Evolutionary conservation across 1,140 invertebrate genomes (phyloP).

Genomic region (Hypothenemus hampei): DNA sequence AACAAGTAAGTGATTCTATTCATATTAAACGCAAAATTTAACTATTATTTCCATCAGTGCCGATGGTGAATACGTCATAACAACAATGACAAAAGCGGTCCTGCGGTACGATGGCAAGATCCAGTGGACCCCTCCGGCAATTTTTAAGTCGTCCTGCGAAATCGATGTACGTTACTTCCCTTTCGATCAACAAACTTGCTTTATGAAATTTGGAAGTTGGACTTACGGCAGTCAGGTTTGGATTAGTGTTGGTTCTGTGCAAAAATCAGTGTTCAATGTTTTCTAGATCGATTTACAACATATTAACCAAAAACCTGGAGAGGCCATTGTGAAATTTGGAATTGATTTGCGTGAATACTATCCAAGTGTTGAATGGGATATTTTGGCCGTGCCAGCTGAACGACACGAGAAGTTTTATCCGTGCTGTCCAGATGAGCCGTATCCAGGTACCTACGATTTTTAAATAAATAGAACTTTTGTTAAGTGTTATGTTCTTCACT

Average conservation of each 20-base stretch:
- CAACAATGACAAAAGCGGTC: slow-evolving; percentile 96
- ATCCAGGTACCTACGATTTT: slow-evolving; percentile 58
- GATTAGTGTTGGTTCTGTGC: slow-evolving; percentile 10
- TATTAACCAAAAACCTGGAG: slow-evolving; percentile 75
- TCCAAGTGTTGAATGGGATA: slow-evolving; percentile 97
- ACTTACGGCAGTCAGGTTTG: slow-evolving; percentile 93
- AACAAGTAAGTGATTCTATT: slow-evolving; percentile 72
- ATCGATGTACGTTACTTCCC: slow-evolving; percentile 95
- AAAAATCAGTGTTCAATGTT: slow-evolving; percentile 1
- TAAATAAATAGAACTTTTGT: not conserved
- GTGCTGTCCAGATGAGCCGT: slow-evolving; percentile 82
- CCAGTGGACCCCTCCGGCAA: slow-evolving; percentile 88
- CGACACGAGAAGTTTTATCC: slow-evolving; percentile 86
- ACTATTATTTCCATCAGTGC: slow-evolving; percentile 59
- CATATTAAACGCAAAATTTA: not conserved
- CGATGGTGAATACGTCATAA: slow-evolving; percentile 96
- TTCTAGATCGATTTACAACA: slow-evolving; percentile 85
- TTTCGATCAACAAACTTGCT: slow-evolving; percentile 94
- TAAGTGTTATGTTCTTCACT: slow-evolving; percentile 23
- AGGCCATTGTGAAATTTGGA: slow-evolving; percentile 78
- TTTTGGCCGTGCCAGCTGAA: slow-evolving; percentile 86
- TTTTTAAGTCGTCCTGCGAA: slow-evolving; percentile 98
- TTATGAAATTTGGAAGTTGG: slow-evolving; percentile 97
- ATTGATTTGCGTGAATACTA: slow-evolving; percentile 93
- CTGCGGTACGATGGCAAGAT: slow-evolving; percentile 85